Evolutionary conservation across 1,140 invertebrate genomes (phyloP).

Genomic region (Drosophila sp.): DNA sequence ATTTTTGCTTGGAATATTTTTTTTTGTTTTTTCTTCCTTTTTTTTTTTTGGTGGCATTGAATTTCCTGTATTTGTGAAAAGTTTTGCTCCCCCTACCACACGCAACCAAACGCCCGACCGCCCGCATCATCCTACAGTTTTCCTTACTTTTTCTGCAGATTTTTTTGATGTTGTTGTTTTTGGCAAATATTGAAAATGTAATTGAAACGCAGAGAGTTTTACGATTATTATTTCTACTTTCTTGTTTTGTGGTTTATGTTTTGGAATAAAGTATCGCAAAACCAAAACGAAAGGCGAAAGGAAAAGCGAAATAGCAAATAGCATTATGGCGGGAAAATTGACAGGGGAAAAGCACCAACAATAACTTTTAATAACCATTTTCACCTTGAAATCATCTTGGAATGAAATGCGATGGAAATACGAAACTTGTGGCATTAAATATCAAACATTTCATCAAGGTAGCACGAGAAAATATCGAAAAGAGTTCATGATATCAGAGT

Average conservation of each 20-base stretch:
- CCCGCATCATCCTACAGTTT: not conserved
- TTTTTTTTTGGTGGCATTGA: conserved; percentile 51
- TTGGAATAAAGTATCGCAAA: conserved; percentile 38
- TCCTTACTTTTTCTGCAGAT: not conserved
- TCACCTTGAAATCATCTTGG: conserved; percentile 9
- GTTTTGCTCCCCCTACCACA: not conserved
- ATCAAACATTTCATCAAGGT: no score
- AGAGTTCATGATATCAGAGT: no score
- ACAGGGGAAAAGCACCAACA: not conserved
- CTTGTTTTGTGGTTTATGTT: conserved; percentile 11
- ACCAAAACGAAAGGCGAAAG: not conserved
- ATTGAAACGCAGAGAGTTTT: conserved; percentile 62
- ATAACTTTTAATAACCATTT: not conserved
- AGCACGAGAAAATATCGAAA: no score
- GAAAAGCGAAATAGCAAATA: not conserved
- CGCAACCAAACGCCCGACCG: not conserved
- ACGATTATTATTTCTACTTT: conserved; percentile 24
- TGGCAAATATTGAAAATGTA: conserved; percentile 71
- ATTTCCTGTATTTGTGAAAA: conserved; percentile 47
- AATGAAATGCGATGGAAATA: not conserved
- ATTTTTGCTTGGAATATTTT: conserved; percentile 38
- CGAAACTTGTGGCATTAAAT: no score
- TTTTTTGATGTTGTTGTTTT: conserved; percentile 37
- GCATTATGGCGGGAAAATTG: conserved; percentile 7
- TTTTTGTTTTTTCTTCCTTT: not conserved